A percentile compares a stretch with the other conserved stretches of the same genome.
Conservation (phyloP, 2,113 vertebrate genomes). For the Corythaeola cristata region DNA sequence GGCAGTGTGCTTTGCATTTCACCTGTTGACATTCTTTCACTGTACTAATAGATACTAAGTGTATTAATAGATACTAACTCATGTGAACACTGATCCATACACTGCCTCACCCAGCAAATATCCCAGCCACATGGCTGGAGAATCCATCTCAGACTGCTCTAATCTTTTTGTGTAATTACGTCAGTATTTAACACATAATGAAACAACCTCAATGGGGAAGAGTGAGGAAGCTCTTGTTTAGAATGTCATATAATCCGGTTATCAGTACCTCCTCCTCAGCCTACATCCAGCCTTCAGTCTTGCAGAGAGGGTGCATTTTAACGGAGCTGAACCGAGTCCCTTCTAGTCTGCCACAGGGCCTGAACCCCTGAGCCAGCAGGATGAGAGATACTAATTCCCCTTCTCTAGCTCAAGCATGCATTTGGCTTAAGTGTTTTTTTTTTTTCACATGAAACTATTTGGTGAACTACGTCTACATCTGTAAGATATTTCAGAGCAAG, state of each 20-base stretch:
- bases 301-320: neutral
- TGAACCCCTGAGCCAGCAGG: neutral
- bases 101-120: neutral
- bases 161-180: neutral
- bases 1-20: neutral
- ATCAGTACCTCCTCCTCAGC: neutral
- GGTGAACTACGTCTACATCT: neutral
- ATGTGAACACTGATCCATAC: neutral
- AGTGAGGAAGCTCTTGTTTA: neutral
- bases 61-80: neutral
- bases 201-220: neutral
- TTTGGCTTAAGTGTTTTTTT: neutral
- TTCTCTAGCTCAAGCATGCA: neutral
- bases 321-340: neutral
- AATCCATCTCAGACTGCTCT: neutral
- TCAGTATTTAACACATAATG: neutral
- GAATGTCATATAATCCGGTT: neutral
- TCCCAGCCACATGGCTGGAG: neutral
- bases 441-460: neutral
- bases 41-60: neutral
- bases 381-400: neutral
- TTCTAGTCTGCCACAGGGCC: neutral
- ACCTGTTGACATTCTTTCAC: neutral
- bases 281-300: neutral
- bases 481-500: neutral